Evolutionary conservation across 2,797 vertebrate species (phyloP).

Genomic region (Platyrinchus mystaceus): DNA sequence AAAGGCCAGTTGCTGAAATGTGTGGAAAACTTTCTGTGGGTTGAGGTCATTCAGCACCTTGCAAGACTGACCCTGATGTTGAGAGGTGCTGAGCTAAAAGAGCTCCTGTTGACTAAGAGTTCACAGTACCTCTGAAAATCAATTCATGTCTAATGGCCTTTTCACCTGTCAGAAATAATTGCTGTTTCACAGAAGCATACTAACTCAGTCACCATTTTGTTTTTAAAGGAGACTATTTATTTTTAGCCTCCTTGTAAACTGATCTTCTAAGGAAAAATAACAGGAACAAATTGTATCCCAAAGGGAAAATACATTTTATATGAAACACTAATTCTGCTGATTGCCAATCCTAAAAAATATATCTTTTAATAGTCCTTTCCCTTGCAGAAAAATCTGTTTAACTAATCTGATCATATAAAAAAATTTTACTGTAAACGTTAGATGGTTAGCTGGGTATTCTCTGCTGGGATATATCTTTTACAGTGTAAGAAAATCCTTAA

Average conservation of each 20-base stretch:
- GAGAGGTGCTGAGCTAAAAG: conserved; percentile 17
- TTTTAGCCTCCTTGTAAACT: conserved; percentile 22
- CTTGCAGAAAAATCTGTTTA: conserved; percentile 47
- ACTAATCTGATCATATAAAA: conserved; percentile 26
- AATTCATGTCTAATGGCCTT: conserved; percentile 51
- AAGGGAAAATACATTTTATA: conserved; percentile 50
- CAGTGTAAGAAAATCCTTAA: conserved; percentile 5
- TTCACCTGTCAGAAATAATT: conserved; percentile 59
- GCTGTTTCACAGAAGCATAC: conserved; percentile 34
- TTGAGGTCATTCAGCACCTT: conserved; percentile 28
- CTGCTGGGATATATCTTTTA: neutral
- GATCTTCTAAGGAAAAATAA: neutral
- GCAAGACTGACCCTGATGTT: conserved; percentile 14
- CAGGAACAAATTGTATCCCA: conserved; percentile 29
- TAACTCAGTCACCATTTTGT: conserved; percentile 34
- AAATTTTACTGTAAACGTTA: conserved; percentile 3
- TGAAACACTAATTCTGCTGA: conserved; percentile 31
- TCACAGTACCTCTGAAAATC: conserved; percentile 43
- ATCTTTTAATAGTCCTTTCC: conserved; percentile 2
- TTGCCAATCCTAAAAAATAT: conserved; percentile 38
- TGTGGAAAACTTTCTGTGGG: neutral
- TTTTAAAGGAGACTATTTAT: conserved; percentile 38
- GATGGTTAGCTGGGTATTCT: conserved; percentile 9
- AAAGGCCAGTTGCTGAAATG: neutral
- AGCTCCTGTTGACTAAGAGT: neutral